phyloP scores from a whole-genome alignment of 2,113 vertebrate species.

The Elachura formosa region DNA sequence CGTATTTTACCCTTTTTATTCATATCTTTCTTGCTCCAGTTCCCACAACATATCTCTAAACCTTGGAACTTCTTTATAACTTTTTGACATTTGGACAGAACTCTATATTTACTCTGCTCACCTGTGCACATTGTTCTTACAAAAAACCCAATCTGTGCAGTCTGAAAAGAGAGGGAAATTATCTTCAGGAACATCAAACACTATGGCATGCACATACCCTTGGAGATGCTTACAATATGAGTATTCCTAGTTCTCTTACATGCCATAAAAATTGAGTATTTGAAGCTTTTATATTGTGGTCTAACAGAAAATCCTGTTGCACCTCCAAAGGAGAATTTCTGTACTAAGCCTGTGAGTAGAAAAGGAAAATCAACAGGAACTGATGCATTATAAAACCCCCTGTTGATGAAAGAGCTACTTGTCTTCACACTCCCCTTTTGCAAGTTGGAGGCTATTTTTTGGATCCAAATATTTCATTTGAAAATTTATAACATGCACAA shows the following conservation, averaged over 20 bases:
- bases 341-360: neutral
- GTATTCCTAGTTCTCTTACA: neutral
- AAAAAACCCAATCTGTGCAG: neutral
- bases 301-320: neutral
- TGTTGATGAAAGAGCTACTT: neutral
- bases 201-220: neutral
- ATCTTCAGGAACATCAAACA: neutral
- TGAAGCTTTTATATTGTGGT: neutral
- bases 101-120: neutral
- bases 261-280: neutral
- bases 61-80: neutral
- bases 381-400: accelerated
- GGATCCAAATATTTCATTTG: neutral
- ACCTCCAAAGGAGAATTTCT: neutral
- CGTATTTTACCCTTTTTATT: neutral
- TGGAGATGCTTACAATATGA: neutral
- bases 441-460: neutral
- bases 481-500: neutral
- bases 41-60: neutral
- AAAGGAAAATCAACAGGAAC: neutral
- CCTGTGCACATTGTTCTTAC: neutral
- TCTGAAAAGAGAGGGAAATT: neutral
- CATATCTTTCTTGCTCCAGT: neutral
- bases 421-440: neutral
- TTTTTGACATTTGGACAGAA: neutral